Conservation (phyloP, 2,113 vertebrate species). For the Eira barbara region DNA sequence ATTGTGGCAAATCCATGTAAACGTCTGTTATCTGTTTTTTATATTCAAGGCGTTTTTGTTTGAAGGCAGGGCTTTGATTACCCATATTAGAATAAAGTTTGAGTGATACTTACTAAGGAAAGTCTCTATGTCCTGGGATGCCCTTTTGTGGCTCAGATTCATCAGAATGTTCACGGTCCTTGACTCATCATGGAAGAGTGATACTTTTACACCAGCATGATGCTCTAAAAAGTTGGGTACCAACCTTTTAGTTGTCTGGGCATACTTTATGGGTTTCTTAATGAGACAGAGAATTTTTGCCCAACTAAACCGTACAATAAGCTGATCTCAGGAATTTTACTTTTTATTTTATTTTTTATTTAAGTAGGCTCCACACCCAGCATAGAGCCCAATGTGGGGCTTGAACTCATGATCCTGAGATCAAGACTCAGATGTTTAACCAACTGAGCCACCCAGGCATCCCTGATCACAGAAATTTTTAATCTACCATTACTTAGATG, state of each 20-base stretch:
- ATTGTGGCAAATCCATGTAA: accelerated
- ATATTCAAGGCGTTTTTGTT: neutral
- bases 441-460: neutral
- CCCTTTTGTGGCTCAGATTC: neutral
- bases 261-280: neutral
- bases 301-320: neutral
- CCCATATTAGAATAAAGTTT: neutral
- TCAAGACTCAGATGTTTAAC: neutral
- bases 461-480: neutral
- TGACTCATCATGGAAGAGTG: neutral
- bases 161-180: neutral
- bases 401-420: neutral
- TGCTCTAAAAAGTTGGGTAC: neutral
- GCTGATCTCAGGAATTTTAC: neutral
- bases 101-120: neutral
- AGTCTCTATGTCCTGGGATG: neutral
- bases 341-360: neutral
- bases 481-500: neutral
- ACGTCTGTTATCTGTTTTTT: too few species aligned
- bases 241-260: neutral
- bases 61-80: neutral
- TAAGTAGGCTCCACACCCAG: neutral
- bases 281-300: neutral
- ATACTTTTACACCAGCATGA: neutral
- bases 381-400: neutral